Evolutionary conservation across 37 sponge, comb jelly and placozoan genomes (phyloP), one percentile per base, ranked within the genome.

Genomic region (Theonella swinhoei): DNA sequence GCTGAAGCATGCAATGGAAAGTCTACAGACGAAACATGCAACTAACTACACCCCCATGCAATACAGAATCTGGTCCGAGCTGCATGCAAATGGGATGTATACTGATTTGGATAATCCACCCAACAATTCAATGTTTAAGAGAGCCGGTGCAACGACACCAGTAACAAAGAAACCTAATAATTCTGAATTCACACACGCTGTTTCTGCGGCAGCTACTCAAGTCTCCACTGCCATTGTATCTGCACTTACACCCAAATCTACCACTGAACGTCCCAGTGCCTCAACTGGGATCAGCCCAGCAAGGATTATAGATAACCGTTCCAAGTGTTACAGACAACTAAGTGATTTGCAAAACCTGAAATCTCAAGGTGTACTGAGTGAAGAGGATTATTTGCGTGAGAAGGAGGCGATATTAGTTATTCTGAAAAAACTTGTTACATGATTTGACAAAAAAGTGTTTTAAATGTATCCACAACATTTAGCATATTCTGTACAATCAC

Each of bases 11-110:
- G 19, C 5, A 23, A n/a, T 65, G 5, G 66, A 65, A 65, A n/a
- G 19, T 5, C 66, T 65, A n/a, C 7, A 65, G 66, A 65, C 24
- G 19, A 65, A 65, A 11, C 4, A 23, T 11, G 66, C 5, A 11
- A 65, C 66, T 32, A 32, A 8, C 4, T 71, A 34, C 39, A 75
- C 76, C 8, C 54, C 22, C 8, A 75, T 75, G 58, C 76, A 75
- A 54, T 47, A 47, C 9, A 5, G 76, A 24, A 75, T 75, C 5
- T 75, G 76, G 76, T 25, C 61, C 19, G 76, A 75, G 76, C 25
- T 75, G 31, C 32, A 47, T 28, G 76, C 31, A 26, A 30, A 32
- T 28, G 76, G 76, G 11, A 58, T 75, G 61, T 54, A 26, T 26
- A 47, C 32, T 30, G 43, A 5, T 9, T 11, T 19, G 11, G 73